A percentile compares a stretch with the other conserved stretches of the same genome.
phyloP scores from a whole-genome alignment of 2,888 invertebrate species.

The Hirudinaria manillensis region DNA sequence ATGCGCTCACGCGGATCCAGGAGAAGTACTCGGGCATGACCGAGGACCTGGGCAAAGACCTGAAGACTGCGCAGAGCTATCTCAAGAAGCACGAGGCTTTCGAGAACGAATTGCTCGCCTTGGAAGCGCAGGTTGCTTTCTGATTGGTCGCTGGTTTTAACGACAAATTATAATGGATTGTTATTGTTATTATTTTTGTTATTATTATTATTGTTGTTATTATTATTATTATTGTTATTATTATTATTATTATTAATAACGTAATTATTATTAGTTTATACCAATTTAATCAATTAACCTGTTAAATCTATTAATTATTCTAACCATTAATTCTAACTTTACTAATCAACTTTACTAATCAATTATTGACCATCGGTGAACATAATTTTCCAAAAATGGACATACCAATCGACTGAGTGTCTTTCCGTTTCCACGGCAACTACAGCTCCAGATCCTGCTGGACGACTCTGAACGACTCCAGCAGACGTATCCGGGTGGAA shows the following conservation, averaged over 20 bases:
- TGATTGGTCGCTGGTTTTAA: neutral
- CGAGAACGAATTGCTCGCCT: slow-evolving; percentile 83
- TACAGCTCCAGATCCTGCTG: slow-evolving; percentile 67
- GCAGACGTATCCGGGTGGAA: slow-evolving; percentile 77
- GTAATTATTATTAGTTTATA: no score
- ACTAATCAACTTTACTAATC: no score
- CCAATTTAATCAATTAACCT: no score
- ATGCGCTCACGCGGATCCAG: slow-evolving; percentile 77
- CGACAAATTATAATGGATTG: neutral
- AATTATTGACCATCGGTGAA: no score
- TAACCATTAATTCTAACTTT: no score
- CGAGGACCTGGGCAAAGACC: slow-evolving; percentile 70
- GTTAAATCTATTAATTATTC: no score
- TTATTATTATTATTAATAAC: no score
- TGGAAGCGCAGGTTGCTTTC: slow-evolving; percentile 72
- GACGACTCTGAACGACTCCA: slow-evolving; percentile 86
- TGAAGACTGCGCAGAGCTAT: slow-evolving; percentile 76
- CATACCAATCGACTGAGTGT: neutral
- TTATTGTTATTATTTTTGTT: no score
- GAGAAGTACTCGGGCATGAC: slow-evolving; percentile 82
- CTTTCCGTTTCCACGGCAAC: no score
- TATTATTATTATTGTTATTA: neutral
- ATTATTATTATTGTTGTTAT: slow-evolving; percentile 17
- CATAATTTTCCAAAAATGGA: no score
- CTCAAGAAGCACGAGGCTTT: slow-evolving; percentile 82